Evolutionary conservation across 1,140 invertebrate genomes (phyloP).

Genomic region (Heterodera carotae): DNA sequence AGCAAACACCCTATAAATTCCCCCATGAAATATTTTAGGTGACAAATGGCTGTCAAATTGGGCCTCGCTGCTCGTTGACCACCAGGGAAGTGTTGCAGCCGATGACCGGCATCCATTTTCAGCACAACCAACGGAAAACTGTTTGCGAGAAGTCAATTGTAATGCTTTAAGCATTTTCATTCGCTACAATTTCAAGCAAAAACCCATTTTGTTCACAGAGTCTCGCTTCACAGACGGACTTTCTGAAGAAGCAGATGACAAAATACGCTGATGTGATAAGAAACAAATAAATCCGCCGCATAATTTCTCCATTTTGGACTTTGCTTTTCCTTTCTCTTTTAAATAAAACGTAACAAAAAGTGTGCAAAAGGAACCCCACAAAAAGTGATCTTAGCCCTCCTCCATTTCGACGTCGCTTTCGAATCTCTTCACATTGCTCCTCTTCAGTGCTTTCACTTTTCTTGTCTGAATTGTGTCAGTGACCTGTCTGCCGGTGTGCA

Average conservation of each 20-base stretch:
- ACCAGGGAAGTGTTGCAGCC: slow-evolving; percentile 29
- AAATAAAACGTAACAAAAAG: slow-evolving; percentile 27
- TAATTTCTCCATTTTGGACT: slow-evolving; percentile 1
- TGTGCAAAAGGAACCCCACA: slow-evolving; percentile 5
- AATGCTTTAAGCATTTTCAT: not conserved
- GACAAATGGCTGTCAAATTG: slow-evolving; percentile 40
- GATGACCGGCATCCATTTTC: slow-evolving; percentile 31
- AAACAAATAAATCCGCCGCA: slow-evolving; percentile 23
- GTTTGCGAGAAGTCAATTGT: slow-evolving; percentile 18
- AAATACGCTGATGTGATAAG: slow-evolving; percentile 21
- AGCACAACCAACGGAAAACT: slow-evolving; percentile 35
- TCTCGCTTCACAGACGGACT: slow-evolving; percentile 18
- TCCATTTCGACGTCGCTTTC: slow-evolving; percentile 30
- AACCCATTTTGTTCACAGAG: slow-evolving; percentile 24
- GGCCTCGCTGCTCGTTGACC: slow-evolving; percentile 37
- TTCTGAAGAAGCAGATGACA: slow-evolving; percentile 21
- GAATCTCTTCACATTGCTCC: slow-evolving; percentile 36
- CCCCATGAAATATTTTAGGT: not conserved
- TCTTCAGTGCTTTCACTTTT: slow-evolving; percentile 81
- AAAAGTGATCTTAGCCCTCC: slow-evolving; percentile 28
- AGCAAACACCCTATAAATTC: too few relatives aligned
- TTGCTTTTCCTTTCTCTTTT: slow-evolving; percentile 26
- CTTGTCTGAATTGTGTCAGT: slow-evolving; percentile 82
- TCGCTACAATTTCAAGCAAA: not conserved
- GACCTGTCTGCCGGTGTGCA: slow-evolving; percentile 89